phyloP scores from a whole-genome alignment of 1,140 invertebrate genomes.

The Trichoplusia ni region DNA sequence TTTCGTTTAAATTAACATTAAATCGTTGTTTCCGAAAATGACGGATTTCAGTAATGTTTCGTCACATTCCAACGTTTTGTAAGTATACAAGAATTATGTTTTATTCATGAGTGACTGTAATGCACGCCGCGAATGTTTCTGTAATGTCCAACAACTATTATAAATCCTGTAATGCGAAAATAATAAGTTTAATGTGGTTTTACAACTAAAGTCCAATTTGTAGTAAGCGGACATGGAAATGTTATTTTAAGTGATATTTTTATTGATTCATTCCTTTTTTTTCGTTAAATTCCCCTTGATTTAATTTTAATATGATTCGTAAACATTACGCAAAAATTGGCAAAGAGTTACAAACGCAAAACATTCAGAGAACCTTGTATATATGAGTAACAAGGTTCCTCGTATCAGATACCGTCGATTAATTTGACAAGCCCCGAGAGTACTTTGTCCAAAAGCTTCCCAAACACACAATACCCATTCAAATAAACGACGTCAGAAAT shows the following conservation, averaged over 20 bases:
- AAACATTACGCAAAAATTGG: too few species aligned
- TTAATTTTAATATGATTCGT: too few species aligned
- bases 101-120: slow-evolving; percentile 52
- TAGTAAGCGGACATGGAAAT: too few species aligned
- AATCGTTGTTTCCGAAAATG: slow-evolving; percentile 22
- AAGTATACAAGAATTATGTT: slow-evolving; percentile 48
- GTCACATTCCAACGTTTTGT: slow-evolving; percentile 37
- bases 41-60: slow-evolving; percentile 11
- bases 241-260: too few species aligned
- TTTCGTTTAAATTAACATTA: neutral
- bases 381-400: too few species aligned
- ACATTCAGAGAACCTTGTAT: too few species aligned
- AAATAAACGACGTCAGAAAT: slow-evolving; percentile 49
- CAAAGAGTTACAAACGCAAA: too few species aligned
- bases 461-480: slow-evolving; percentile 40
- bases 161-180: slow-evolving; percentile 36
- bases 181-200: slow-evolving; percentile 16
- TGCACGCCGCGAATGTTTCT: slow-evolving; percentile 41
- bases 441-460: slow-evolving; percentile 15
- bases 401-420: too few species aligned
- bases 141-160: slow-evolving; percentile 45
- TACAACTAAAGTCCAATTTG: too few species aligned
- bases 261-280: too few species aligned
- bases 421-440: neutral
- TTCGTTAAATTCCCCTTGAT: too few species aligned